Evolutionary conservation across 2,113 vertebrate species (phyloP), one percentile per base, ranked within the genome.

Genomic region (Crotalus helleri): DNA sequence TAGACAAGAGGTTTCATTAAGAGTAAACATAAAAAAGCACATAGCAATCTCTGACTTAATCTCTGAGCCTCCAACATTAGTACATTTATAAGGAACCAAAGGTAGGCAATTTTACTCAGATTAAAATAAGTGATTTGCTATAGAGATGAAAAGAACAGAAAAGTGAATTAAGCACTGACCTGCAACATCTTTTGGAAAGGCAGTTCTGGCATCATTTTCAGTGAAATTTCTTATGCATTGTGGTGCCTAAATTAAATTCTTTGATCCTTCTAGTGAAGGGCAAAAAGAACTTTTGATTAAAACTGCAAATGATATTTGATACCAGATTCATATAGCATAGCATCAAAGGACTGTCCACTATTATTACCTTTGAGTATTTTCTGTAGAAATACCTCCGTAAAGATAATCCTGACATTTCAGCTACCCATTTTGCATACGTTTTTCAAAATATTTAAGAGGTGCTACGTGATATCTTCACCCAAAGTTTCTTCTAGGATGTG

Each of bases 111-210:
- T 93, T 87, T 93, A 64, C 51, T n/a, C 93, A 53, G 94, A 96
- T 97, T 96, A 96, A 95, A 95, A 91, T 51, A 86, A 93, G 91
- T 85, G 46, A 93, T 95, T 97, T 95, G 93, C 92, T 95, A 92
- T 49, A 89, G 39, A 55, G 61, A 94, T 91, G 49, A 93, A 95
- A 94, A 61, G 64, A 94, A 90, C 51, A 61, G 93, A 95, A 96
- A 96, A 2, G 21, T 91, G 93, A 94, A 96, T 95, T 96, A 97
- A 95, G 93, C 91, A 24, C 55, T 94, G 93, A 92, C 92, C 85
- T 1, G 21, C 89, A 93, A 29, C 89, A 89, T 91, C 92, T 58
- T 0, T 55, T 33, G 15, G 23, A 33, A 93, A 87, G 81, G 46
- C 88, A 90, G 55, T 29, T 29, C 81, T 53, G 10, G 19, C 88